phyloP scores from a whole-genome alignment of 2,113 vertebrate genomes.

The Litocranius walleri region DNA sequence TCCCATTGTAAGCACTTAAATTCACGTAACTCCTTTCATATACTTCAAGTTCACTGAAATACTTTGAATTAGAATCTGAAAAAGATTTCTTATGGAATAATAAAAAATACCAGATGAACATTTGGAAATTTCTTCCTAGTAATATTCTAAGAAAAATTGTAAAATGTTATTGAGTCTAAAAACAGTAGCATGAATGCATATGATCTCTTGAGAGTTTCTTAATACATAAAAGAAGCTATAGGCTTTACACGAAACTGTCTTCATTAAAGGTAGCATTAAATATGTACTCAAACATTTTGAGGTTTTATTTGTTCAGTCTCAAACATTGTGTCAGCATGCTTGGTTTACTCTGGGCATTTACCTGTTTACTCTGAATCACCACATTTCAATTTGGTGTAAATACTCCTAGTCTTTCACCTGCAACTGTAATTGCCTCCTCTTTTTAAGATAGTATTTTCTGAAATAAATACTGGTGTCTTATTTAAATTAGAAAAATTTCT shows the following conservation, averaged over 20 bases:
- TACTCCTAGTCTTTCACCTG: neutral
- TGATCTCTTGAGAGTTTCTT: neutral
- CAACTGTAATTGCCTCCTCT: neutral
- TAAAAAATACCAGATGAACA: neutral
- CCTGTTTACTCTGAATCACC: neutral
- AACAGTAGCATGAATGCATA: neutral
- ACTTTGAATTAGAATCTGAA: neutral
- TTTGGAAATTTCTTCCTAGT: neutral
- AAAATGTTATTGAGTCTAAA: neutral
- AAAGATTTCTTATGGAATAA: neutral
- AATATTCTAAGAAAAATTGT: neutral
- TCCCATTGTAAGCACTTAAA: neutral
- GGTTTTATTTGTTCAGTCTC: neutral
- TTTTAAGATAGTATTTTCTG: neutral
- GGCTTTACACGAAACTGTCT: neutral
- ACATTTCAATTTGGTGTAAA: neutral
- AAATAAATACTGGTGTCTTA: neutral
- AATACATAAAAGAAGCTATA: neutral
- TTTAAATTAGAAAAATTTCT: neutral
- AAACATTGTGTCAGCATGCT: neutral
- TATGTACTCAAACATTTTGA: neutral
- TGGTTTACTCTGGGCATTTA: neutral
- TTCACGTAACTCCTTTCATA: neutral
- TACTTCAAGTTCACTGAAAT: neutral
- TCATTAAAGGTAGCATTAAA: neutral